phyloP scores from a whole-genome alignment of 2,797 vertebrate species.

The Danio kyathit region DNA sequence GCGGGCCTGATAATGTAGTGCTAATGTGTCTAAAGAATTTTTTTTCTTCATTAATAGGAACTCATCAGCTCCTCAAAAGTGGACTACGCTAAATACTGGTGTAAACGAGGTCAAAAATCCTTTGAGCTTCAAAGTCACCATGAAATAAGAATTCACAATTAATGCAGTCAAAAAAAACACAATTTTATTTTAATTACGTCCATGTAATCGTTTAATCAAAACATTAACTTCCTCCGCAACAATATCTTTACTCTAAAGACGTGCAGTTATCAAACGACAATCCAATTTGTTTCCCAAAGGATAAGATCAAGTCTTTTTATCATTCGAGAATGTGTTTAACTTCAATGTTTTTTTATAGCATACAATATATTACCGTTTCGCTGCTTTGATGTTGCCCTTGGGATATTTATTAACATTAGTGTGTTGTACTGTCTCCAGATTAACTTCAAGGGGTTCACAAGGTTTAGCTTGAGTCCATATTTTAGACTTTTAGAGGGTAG shows the following conservation, averaged over 20 bases:
- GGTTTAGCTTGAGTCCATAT: background rate
- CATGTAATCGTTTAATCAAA: constrained; percentile 3
- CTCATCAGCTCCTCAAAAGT: no score
- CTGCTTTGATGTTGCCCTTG: background rate
- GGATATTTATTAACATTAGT: background rate
- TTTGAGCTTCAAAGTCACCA: background rate
- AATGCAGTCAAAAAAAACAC: background rate
- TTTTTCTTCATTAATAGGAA: no score
- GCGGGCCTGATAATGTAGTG: no score
- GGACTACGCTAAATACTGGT: no score
- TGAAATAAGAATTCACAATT: background rate
- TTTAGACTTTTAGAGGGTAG: constrained; percentile 8
- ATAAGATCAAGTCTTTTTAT: background rate
- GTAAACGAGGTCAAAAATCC: no score
- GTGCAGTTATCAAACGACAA: constrained; percentile 21
- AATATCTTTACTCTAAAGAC: background rate
- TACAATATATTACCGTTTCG: background rate
- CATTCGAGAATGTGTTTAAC: background rate
- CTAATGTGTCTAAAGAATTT: constrained; percentile 9
- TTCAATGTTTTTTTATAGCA: background rate
- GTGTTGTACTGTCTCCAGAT: background rate
- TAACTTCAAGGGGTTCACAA: background rate
- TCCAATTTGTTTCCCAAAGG: background rate
- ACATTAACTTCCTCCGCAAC: constrained; percentile 2
- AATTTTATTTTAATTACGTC: background rate